phyloP scores from a whole-genome alignment of 2,888 invertebrate genomes.

The Argyra leucocephala region DNA sequence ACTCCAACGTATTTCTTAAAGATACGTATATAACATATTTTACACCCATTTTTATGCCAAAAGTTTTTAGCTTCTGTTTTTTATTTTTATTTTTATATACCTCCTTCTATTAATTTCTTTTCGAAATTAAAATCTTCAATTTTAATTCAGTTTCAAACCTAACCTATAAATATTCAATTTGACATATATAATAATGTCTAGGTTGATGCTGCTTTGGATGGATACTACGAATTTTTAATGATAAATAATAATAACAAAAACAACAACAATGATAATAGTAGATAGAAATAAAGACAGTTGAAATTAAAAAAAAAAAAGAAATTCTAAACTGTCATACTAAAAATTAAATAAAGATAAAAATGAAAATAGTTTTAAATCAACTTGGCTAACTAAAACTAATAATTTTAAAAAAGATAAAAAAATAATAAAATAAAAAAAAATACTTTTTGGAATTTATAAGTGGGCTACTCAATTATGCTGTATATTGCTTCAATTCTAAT shows the following conservation, averaged over 20 bases:
- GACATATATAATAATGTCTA: neutral
- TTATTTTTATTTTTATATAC: neutral
- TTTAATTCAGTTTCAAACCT: neutral
- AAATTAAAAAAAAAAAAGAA: conserved; percentile 2
- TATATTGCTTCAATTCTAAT: neutral
- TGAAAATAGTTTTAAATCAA: neutral
- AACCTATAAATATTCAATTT: conserved; percentile 2
- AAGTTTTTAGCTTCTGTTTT: neutral
- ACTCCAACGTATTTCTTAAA: neutral
- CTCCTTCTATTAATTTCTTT: neutral
- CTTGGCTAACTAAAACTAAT: too few relatives aligned
- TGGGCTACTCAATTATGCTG: neutral
- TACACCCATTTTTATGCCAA: conserved; percentile 6
- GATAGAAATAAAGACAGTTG: neutral
- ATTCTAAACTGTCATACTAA: neutral
- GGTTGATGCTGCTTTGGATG: neutral
- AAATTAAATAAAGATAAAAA: neutral
- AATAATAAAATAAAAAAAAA: neutral
- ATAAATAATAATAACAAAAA: neutral
- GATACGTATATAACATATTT: neutral
- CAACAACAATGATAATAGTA: neutral
- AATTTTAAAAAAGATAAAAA: too few relatives aligned
- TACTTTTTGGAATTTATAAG: neutral
- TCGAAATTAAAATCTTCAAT: neutral
- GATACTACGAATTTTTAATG: neutral